Base-by-base conservation (phyloP, 2,888 invertebrate genomes). In the Tanaodytes sp. region DNA sequence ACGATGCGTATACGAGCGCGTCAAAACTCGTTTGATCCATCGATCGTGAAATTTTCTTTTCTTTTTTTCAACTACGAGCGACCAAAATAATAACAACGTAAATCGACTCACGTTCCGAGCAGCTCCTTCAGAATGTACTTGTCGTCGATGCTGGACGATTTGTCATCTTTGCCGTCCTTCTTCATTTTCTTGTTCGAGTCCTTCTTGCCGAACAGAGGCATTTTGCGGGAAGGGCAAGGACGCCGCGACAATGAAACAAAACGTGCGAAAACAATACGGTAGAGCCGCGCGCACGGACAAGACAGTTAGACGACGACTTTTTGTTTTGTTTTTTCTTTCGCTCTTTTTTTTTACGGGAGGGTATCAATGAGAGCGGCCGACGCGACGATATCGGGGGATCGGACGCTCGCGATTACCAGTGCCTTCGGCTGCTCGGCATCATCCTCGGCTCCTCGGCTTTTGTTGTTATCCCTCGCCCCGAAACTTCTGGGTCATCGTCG, bases 81-180 rank as follows among this genome's bases (percentile, higher is more conserved):
- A n/a, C n/a, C n/a, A n/a, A n/a, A n/a, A n/a, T n/a, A n/a, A n/a
- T n/a, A n/a, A n/a, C n/a, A n/a, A n/a, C n/a, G n/a, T n/a, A n/a
- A n/a, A n/a, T n/a, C n/a, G 23, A 89, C 90, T 90, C 89, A 92
- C 90, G 96, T 96, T 85, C 96, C 96, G 71, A 96, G 89, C 74
- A 96, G 88, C 86, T 96, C 95, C 87, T 95, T 96, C 75, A 96
- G 89, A 82, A 89, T 88, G 86, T 95, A 96, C 87, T 95, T 96
- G 83, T 96, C 96, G 84, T 96, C 96, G 79, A 96, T 91, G 77
- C 92, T 92, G 77, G 93, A 89, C 79, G 91, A 90, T 86, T 92
- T 93, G 77, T 93, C 93, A 45, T 94, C 93, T 86, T 90, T 91
- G 73, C 88, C 89, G 86, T 92, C 93, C 87, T 93, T 93, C 88